Base-by-base conservation (phyloP, 2,797 vertebrate genomes). In the Gadopsis bispinosus region DNA sequence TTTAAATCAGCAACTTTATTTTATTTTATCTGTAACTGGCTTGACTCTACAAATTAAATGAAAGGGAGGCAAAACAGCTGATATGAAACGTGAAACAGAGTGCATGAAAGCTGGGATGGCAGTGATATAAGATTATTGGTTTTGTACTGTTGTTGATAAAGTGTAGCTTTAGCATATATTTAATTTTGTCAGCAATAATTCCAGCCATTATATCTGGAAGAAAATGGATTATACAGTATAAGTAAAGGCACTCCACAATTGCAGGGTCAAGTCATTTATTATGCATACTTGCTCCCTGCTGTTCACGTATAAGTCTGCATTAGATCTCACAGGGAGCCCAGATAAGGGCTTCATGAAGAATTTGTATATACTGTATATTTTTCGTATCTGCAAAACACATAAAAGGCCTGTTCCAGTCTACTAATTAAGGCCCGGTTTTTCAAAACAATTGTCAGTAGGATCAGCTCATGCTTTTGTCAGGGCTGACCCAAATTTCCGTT, bases 401-500 rank as follows among this genome's bases (percentile, higher is more conserved):
- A 37, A 16, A 60, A 48, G 35, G 35, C 20, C 12, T 45, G 5
- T 66, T 29, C 31, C 35, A 33, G 53, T 43, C 20, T 33, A 53
- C 11, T 33, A 31, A 47, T 37, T 26, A 64, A 71, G 31, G 8
- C 58, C 7, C 1, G 4, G 9, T 65, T 64, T 50, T 66, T 51
- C 11, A 33, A 61, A 63, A 65, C 59, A 73, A 20, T 61, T 73
- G 68, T 69, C 59, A 67, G 66, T 54, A 62, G 55, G 53, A 79
- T 81, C 63, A 67, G 77, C 45, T 80, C 43, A 19, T 37, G 39
- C 67, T 76, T 62, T 86, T 90, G 83, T 87, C 68, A 71, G n/a
- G 45, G 41, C n/a, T 89, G 87, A 89, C 89, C 83, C 76, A 89
- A 54, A 80, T 90, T 80, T 83, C 10, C 60, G 35, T 73, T 79